Percentiles rank a stretch among this genome's conserved stretches.
Evolutionary conservation across 2,113 vertebrate genomes (phyloP).

Genomic region (Calyptomena viridis): DNA sequence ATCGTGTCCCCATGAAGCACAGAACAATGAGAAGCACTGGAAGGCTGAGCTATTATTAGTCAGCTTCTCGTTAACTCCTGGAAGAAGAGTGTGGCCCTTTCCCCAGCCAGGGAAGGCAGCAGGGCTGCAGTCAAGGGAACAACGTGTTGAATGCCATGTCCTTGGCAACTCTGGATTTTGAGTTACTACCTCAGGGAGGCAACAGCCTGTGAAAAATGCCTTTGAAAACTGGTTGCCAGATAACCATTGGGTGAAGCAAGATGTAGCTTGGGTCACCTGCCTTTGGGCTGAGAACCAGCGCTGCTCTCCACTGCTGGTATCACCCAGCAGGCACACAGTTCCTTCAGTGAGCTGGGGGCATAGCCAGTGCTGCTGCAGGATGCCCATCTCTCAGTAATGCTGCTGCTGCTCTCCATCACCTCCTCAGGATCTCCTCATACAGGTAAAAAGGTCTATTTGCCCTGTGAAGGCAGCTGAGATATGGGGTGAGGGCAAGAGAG

Average conservation of each 20-base stretch:
- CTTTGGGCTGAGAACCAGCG: background rate
- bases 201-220: background rate
- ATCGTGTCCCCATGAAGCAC: background rate
- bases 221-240: background rate
- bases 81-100: background rate
- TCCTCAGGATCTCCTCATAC: fast-evolving
- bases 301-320: background rate
- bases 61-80: background rate
- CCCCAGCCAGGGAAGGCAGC: background rate
- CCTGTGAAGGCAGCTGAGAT: background rate
- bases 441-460: background rate
- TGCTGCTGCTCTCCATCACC: background rate
- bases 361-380: fast-evolving
- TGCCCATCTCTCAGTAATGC: background rate
- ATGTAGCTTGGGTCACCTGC: background rate
- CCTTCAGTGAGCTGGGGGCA: fast-evolving
- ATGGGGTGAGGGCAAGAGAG: background rate
- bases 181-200: background rate
- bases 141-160: background rate
- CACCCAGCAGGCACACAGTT: background rate
- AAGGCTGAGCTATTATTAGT: background rate
- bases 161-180: background rate
- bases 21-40: fast-evolving
- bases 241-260: background rate
- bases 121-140: background rate